Percentiles rank a stretch among this genome's conserved stretches.
These are phyloP conservation scores for Paracyclopina nana DNA, from an alignment of 1,140 invertebrate genomes.

Conservation along the genomic window DNA sequence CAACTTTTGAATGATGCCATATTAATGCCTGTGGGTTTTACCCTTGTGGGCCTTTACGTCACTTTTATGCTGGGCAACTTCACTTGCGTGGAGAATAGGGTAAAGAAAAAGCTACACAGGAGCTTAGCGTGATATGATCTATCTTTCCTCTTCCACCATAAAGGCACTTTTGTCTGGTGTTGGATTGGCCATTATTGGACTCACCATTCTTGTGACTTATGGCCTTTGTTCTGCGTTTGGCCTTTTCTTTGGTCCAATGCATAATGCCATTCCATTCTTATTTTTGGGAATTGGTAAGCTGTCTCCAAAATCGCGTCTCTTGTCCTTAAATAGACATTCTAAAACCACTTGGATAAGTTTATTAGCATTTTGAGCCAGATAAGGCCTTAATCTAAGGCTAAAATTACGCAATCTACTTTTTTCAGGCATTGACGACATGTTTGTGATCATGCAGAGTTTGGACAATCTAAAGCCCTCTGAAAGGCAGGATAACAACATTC, in stretches of 20 bases:
- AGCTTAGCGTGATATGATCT: too few relatives aligned
- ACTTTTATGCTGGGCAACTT: constrained; percentile 35
- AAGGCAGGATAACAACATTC: constrained; percentile 18
- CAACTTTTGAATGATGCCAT: constrained; percentile 31
- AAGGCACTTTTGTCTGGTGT: constrained; percentile 35
- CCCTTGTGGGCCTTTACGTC: constrained; percentile 34
- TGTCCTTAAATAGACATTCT: too few relatives aligned
- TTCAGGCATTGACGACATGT: constrained; percentile 51
- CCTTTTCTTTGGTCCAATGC: constrained; percentile 55
- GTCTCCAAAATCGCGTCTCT: too few relatives aligned
- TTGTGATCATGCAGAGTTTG: constrained; percentile 45
- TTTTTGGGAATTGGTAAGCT: constrained; percentile 40
- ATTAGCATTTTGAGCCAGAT: too few relatives aligned
- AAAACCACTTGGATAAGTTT: too few relatives aligned
- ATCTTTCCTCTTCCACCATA: background rate
- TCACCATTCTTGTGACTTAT: constrained; percentile 48
- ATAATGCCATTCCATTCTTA: constrained; percentile 56
- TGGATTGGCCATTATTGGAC: constrained; percentile 46
- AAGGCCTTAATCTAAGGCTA: too few relatives aligned
- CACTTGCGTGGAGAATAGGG: constrained; percentile 33
- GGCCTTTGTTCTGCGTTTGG: constrained; percentile 48
- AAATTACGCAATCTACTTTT: background rate
- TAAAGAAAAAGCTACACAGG: too few relatives aligned
- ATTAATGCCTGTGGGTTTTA: constrained; percentile 32
- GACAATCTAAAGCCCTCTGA: constrained; percentile 16